A percentile compares a stretch with the other conserved stretches of the same genome.
Evolutionary conservation across 2,113 vertebrate genomes (phyloP).

Genomic region (Esox niger): DNA sequence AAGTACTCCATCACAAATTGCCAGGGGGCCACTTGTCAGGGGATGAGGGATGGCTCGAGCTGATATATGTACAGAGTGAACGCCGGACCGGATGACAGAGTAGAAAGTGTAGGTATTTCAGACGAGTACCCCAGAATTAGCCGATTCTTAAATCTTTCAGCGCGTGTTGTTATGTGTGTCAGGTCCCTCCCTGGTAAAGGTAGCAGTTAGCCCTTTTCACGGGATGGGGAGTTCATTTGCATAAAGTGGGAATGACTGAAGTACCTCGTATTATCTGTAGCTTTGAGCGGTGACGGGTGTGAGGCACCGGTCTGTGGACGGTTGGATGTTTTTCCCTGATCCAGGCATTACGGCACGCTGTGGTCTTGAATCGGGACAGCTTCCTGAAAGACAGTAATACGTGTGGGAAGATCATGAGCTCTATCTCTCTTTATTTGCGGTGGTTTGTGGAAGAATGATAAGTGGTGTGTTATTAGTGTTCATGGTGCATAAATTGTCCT

Average conservation of each 20-base stretch:
- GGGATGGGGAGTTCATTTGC: conserved; percentile 55
- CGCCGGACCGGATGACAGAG: background rate
- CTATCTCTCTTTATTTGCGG: conserved; percentile 10
- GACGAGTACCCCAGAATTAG: conserved; percentile 31
- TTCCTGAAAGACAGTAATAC: conserved; percentile 31
- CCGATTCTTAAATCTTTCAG: conserved; percentile 41
- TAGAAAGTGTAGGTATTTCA: conserved; percentile 2
- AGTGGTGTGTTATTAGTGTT: conserved; percentile 3
- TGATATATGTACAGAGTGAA: background rate
- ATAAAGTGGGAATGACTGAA: conserved; percentile 43
- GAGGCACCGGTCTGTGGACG: background rate
- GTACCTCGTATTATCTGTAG: conserved; percentile 30
- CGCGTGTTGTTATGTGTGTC: conserved; percentile 42
- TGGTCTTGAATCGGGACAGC: conserved; percentile 22
- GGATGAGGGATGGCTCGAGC: background rate
- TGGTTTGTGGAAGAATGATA: conserved; percentile 28
- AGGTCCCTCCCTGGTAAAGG: conserved; percentile 32
- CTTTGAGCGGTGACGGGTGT: background rate
- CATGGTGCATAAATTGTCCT: background rate
- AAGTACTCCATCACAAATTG: too few species aligned
- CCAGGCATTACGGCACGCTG: conserved; percentile 3
- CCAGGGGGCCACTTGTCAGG: too few species aligned
- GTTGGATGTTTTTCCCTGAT: background rate
- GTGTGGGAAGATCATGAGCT: conserved; percentile 34
- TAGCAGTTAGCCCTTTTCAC: conserved; percentile 47